These are phyloP conservation scores for Charina bottae DNA, from an alignment of 2,113 vertebrate species.

Conservation along the genomic window DNA sequence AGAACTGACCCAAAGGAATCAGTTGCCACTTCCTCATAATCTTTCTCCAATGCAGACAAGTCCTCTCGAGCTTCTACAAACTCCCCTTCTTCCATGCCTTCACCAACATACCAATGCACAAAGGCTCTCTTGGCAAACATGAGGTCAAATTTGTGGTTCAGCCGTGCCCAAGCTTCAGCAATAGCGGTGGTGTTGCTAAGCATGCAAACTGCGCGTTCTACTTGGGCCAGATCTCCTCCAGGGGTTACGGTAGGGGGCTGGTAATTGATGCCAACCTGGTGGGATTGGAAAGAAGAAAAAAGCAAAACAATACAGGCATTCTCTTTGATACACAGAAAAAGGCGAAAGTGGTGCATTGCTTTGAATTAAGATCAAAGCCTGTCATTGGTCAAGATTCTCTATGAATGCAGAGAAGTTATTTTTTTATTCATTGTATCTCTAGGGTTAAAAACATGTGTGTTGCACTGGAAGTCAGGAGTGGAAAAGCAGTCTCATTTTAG, in stretches of 20 bases:
- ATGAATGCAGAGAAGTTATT: background rate
- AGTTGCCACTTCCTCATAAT: slow-evolving; percentile 77
- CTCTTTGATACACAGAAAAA: no score
- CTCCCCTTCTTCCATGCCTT: slow-evolving; percentile 79
- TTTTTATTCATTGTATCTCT: background rate
- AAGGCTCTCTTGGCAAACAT: slow-evolving; percentile 78
- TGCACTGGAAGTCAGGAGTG: background rate
- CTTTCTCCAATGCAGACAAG: slow-evolving; percentile 75
- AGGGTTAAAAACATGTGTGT: background rate
- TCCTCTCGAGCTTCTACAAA: slow-evolving; percentile 77
- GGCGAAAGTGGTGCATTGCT: background rate
- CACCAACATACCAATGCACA: slow-evolving; percentile 76
- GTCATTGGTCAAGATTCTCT: background rate
- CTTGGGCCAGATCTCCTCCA: slow-evolving; percentile 73
- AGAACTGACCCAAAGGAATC: slow-evolving; percentile 71
- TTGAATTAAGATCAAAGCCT: background rate
- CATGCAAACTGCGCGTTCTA: slow-evolving; percentile 75
- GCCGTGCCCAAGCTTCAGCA: slow-evolving; percentile 75
- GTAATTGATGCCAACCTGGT: slow-evolving; percentile 78
- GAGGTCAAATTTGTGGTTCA: slow-evolving; percentile 75
- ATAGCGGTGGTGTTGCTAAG: slow-evolving; percentile 77
- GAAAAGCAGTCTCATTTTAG: background rate
- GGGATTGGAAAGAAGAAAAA: background rate
- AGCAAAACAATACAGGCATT: background rate
- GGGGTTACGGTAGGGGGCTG: slow-evolving; percentile 74